Evolutionary conservation across 2,797 vertebrate genomes (phyloP).

Genomic region (Hypotaenidia okinawae): DNA sequence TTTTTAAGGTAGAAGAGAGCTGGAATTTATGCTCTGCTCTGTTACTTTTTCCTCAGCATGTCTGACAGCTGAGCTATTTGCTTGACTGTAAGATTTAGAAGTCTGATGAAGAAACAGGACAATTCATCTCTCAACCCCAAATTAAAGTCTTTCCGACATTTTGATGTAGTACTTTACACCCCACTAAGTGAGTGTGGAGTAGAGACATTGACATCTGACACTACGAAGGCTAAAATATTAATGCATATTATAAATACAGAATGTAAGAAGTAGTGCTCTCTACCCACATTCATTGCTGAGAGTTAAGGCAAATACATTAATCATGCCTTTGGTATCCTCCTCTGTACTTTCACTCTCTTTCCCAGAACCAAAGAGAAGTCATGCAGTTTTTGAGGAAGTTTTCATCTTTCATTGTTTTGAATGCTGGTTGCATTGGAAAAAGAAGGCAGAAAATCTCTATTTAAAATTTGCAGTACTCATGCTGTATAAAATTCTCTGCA

Average conservation of each 20-base stretch:
- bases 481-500: neutral
- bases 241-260: neutral
- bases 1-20: neutral
- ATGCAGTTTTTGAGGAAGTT: neutral
- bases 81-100: neutral
- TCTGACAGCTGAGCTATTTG: neutral
- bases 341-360: neutral
- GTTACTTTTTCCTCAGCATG: neutral
- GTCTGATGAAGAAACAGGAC: neutral
- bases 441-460: neutral
- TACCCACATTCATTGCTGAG: neutral
- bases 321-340: neutral
- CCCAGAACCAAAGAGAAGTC: neutral
- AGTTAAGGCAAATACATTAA: neutral
- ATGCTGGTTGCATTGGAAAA: neutral
- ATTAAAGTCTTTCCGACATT: neutral
- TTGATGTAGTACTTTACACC: neutral
- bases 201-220: neutral
- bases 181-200: neutral
- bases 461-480: neutral
- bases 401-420: neutral
- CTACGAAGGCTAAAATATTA: conserved; percentile 6
- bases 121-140: neutral
- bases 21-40: neutral
- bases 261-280: neutral